Evolutionary conservation across 1,140 invertebrate genomes (phyloP).

Genomic region (Eubasilissa regina): DNA sequence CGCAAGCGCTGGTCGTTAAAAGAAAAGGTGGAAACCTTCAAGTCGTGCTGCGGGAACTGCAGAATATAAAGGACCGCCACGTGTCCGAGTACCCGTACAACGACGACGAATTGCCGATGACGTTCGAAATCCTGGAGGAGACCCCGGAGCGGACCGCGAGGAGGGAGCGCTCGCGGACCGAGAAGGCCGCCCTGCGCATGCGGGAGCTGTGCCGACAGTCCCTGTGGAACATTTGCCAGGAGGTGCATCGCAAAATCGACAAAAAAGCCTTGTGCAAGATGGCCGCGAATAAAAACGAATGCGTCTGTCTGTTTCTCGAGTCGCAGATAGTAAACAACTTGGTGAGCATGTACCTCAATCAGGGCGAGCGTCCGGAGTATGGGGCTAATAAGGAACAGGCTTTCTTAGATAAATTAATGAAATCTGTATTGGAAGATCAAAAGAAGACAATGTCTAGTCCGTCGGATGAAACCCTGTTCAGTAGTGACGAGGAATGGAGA

Average conservation of each 20-base stretch:
- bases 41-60: slow-evolving; percentile 11
- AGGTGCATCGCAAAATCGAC: slow-evolving; percentile 34
- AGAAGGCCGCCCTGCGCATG: not conserved
- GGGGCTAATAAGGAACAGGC: not conserved
- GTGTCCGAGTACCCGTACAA: slow-evolving; percentile 41
- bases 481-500: slow-evolving; percentile 29
- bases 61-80: slow-evolving; percentile 9
- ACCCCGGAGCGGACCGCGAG: not conserved
- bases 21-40: slow-evolving; percentile 22
- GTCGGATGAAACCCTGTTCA: slow-evolving; percentile 6
- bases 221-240: slow-evolving; percentile 16
- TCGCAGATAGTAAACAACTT: slow-evolving; percentile 18
- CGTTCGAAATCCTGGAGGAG: slow-evolving; percentile 7
- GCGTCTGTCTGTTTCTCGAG: slow-evolving; percentile 29
- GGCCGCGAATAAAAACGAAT: slow-evolving; percentile 15
- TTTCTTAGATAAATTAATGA: slow-evolving; percentile 1
- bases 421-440: slow-evolving; percentile 1
- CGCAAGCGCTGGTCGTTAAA: not conserved
- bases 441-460: not conserved
- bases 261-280: not conserved
- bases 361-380: not conserved
- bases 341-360: slow-evolving; percentile 23
- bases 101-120: not conserved
- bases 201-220: slow-evolving; percentile 1
- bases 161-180: not conserved